These are phyloP conservation scores for Agrypnia vestita DNA, from an alignment of 1,140 invertebrate genomes.

Conservation along the genomic window DNA sequence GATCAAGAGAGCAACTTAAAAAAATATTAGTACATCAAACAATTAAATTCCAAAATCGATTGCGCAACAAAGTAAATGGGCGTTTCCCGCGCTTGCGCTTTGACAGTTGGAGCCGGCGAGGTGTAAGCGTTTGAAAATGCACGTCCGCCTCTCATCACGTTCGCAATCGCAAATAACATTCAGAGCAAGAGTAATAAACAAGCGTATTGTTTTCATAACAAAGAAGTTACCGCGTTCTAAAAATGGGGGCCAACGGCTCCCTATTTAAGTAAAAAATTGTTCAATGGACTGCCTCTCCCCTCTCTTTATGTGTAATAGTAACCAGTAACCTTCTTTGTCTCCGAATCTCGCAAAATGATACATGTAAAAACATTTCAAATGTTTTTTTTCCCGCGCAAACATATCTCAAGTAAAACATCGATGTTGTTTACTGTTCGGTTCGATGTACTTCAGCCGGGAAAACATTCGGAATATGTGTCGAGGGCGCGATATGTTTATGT, in stretches of 20 bases:
- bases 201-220: background rate
- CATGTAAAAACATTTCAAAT: no score
- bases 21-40: constrained; percentile 24
- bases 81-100: constrained; percentile 43
- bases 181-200: background rate
- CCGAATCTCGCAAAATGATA: no score
- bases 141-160: constrained; percentile 31
- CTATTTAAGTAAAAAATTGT: no score
- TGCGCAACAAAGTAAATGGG: constrained; percentile 18
- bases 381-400: no score
- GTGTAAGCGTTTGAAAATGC: constrained; percentile 30
- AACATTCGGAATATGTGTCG: constrained; percentile 30
- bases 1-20: constrained; percentile 21
- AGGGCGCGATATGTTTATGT: constrained; percentile 28
- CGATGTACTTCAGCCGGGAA: constrained; percentile 7
- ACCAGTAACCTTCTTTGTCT: no score
- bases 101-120: background rate
- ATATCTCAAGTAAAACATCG: no score
- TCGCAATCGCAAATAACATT: constrained; percentile 29
- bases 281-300: no score
- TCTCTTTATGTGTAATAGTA: no score
- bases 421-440: constrained; percentile 9
- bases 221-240: no score
- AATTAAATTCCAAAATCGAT: constrained; percentile 23
- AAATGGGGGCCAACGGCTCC: no score